Base-by-base conservation (phyloP, 37 sponge, comb jelly and placozoan genomes). In the Hormiphora californensis region DNA sequence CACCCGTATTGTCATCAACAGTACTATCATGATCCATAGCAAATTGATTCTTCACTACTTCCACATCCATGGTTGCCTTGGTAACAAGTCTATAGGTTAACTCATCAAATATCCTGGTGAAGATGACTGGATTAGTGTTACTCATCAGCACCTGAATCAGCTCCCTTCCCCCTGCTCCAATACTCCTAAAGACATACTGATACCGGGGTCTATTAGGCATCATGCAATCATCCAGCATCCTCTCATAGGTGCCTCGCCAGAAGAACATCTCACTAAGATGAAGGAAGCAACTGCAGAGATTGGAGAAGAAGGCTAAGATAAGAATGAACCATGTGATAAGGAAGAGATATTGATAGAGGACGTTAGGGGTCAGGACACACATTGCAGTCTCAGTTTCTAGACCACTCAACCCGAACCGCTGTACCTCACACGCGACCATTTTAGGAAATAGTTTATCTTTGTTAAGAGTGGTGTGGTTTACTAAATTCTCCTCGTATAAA, bases 251-350 rank as follows among this genome's bases (percentile, higher is more conserved):
- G 27, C 61, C 61, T 5, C 27, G n/a, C 5, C 30, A 57, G 61
- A 57, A 57, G n/a, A 57, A 57, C 61, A 57, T 57, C 61, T 57
- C 61, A 57, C 30, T 28, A 57, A 57, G n/a, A 30, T 57, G 61
- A 30, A 57, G 61, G 61, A 57, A 57, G 27, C 61, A 57, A 57
- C 61, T 57, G 61, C n/a, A 28, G 61, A 57, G 61, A 30, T 57
- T 57, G 27, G 61, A 5, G n/a, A 57, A 57, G 61, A 57, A 57
- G 5, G 27, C 61, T 4, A 30, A 23, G 7, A 57, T 12, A 23
- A 57, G n/a, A 30, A 57, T 23, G 61, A 28, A 57, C 61, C 61
- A 57, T 5, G 61, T 57, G 23, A 57, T 28, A 15, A 57, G 61
- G 61, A 57, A 57, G 23, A 57, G 61, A 30, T 57, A 57, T 30